Evolutionary conservation across 2,888 invertebrate species (phyloP).

Genomic region (Siphonodentalium dalli): DNA sequence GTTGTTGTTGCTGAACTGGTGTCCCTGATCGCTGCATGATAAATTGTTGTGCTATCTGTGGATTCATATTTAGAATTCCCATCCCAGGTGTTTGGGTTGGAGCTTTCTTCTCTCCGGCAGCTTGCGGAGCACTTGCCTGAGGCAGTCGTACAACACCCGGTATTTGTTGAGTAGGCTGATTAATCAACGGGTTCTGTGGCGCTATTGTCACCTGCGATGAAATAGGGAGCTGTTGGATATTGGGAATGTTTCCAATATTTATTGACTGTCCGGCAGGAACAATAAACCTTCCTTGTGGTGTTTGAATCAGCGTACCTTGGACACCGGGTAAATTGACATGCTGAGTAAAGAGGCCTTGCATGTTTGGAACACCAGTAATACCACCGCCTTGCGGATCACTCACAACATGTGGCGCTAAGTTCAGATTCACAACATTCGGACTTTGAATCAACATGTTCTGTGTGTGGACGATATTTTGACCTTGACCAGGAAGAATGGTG

Average conservation of each 20-base stretch:
- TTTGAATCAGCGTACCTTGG: slow-evolving; percentile 53
- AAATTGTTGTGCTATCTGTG: no score
- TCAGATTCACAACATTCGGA: slow-evolving; percentile 52
- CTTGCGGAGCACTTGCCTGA: no score
- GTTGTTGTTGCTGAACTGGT: no score
- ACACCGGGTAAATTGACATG: slow-evolving; percentile 36
- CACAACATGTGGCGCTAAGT: slow-evolving; percentile 44
- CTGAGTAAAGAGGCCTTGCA: slow-evolving; percentile 27
- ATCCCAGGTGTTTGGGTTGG: no score
- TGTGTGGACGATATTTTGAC: slow-evolving; percentile 39
- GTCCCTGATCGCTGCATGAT: slow-evolving; percentile 42
- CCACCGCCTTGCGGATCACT: slow-evolving; percentile 23
- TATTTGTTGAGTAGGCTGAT: no score
- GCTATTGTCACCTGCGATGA: no score
- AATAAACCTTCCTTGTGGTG: slow-evolving; percentile 49
- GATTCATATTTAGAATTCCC: slow-evolving; percentile 25
- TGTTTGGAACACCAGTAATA: slow-evolving; percentile 17
- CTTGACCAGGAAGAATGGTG: slow-evolving; percentile 25
- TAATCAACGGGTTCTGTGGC: no score
- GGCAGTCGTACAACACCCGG: no score
- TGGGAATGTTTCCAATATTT: no score
- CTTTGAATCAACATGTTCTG: slow-evolving; percentile 53
- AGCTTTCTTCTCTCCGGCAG: no score
- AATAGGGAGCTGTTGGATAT: slow-evolving; percentile 24
- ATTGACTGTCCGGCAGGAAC: slow-evolving; percentile 42